Evolutionary conservation across 2,113 vertebrate genomes (phyloP).

Genomic region (Girardinichthys multiradiatus): DNA sequence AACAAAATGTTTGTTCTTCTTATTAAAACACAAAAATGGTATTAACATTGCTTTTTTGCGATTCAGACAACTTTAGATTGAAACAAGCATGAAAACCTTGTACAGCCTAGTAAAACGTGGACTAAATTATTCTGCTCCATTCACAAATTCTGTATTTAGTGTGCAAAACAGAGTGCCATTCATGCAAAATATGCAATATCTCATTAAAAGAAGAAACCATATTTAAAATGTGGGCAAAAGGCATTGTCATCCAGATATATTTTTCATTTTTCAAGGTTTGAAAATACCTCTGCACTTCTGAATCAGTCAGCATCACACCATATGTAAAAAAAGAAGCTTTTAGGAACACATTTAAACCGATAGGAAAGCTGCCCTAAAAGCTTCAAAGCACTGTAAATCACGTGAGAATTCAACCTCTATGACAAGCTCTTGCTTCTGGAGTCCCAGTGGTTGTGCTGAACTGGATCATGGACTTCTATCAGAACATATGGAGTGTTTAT

Average conservation of each 20-base stretch:
- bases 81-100: too few relatives aligned
- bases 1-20: too few relatives aligned
- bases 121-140: too few relatives aligned
- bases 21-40: too few relatives aligned
- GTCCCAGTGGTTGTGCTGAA: background rate
- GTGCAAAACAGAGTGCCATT: background rate
- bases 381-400: background rate
- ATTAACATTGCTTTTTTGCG: too few relatives aligned
- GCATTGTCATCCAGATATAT: background rate
- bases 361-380: background rate
- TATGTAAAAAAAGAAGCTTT: background rate
- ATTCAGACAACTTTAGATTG: too few relatives aligned
- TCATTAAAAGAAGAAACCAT: background rate
- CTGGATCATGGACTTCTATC: background rate
- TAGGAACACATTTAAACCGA: background rate
- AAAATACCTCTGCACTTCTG: background rate
- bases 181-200: background rate
- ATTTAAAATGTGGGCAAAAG: background rate
- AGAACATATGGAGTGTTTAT: background rate
- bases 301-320: background rate
- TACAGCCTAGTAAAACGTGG: too few relatives aligned
- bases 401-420: conserved; percentile 16
- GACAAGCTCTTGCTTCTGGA: conserved; percentile 1
- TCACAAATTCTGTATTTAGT: too few relatives aligned
- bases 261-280: background rate